A percentile compares a stretch with the other conserved stretches of the same genome.
These are phyloP conservation scores for Chaitophorus viminalis DNA, from an alignment of 2,888 invertebrate species.

Conservation along the genomic window DNA sequence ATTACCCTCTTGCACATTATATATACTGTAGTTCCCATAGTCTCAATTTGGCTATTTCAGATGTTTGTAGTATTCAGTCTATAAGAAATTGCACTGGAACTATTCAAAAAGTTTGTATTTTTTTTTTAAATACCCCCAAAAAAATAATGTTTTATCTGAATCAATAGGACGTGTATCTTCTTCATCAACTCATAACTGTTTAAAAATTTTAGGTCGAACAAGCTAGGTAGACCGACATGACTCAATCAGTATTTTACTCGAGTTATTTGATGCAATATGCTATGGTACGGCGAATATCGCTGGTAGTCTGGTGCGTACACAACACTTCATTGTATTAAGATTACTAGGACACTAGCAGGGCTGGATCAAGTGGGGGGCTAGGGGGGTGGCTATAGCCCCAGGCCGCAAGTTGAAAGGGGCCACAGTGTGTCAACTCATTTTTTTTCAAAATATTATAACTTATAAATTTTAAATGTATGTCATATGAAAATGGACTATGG, in stretches of 20 bases:
- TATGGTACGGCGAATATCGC: no score
- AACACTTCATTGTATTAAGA: no score
- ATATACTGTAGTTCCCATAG: slow-evolving; percentile 7
- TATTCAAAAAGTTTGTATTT: neutral
- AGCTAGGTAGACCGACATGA: neutral
- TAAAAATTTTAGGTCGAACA: neutral
- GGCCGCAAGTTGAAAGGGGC: no score
- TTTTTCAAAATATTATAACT: no score
- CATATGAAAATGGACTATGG: no score
- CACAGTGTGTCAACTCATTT: no score
- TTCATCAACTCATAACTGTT: neutral
- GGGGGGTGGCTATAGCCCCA: no score
- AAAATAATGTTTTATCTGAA: neutral
- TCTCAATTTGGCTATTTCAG: neutral
- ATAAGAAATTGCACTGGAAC: no score
- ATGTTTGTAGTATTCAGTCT: slow-evolving; percentile 7
- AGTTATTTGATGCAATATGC: slow-evolving; percentile 2
- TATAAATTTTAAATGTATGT: no score
- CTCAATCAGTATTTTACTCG: neutral
- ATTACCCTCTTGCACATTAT: slow-evolving; percentile 7
- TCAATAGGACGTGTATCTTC: neutral
- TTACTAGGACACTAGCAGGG: no score
- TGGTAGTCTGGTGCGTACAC: no score
- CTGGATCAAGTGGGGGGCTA: no score
- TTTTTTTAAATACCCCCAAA: neutral